Conservation (phyloP, 2,797 vertebrate genomes). For the Helarctos malayanus region DNA sequence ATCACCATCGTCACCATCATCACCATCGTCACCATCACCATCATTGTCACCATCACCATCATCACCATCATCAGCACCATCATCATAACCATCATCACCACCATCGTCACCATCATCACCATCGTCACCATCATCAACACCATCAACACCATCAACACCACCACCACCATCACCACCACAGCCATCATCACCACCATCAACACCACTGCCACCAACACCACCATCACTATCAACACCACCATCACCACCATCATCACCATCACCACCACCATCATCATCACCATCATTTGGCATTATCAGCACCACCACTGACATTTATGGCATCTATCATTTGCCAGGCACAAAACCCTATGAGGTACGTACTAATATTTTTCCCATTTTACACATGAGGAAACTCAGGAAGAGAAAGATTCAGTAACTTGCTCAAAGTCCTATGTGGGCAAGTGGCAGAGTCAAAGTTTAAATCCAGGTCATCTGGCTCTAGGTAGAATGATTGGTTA, state of each 20-base stretch:
- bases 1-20: rapidly evolving
- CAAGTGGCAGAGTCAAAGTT: neutral
- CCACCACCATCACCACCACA: rapidly evolving
- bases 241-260: neutral
- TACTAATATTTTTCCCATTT: neutral
- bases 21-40: neutral
- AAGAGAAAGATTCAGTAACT: neutral
- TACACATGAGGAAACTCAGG: neutral
- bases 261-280: too few relatives aligned
- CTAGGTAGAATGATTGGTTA: neutral
- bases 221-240: neutral
- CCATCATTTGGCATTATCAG: neutral
- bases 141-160: rapidly evolving
- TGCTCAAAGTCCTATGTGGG: neutral
- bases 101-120: too few relatives aligned
- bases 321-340: neutral
- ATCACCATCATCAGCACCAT: neutral
- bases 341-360: neutral
- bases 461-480: neutral
- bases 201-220: rapidly evolving
- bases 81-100: neutral
- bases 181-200: rapidly evolving
- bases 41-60: too few relatives aligned
- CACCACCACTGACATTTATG: neutral
- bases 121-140: rapidly evolving